Evolutionary conservation across 2,888 invertebrate species (phyloP), one percentile per base, ranked within the genome.

Genomic region (Cordylochernes scorpioides): DNA sequence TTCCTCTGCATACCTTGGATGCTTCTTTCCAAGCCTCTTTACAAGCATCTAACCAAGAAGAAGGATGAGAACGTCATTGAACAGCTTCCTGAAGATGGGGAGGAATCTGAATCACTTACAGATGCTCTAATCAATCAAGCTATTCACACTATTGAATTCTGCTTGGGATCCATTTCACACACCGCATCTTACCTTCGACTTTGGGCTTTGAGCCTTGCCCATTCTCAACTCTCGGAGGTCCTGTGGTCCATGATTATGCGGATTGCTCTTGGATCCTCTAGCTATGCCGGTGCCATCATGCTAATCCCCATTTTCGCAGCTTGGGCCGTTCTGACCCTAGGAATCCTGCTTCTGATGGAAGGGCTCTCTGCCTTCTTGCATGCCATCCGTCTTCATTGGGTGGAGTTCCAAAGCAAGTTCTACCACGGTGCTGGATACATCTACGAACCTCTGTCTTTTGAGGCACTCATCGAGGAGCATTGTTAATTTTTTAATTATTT

Each of bases 341-440:
- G 77, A 46, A 86, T 99, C 55, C 66, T 97, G 18, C 78, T 99
- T 35, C 63, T 94, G 28, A 99, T 99, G 97, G 97, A 99, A 62
- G 97, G 97, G 3, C 64, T 97, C 10, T 94, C 91, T 16, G 97
- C 97, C 29, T 97, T 99, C 63, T 65, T 97, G 45, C 97, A 97
- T 56, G 91, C 94, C 12, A 65, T 97, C 43, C 77, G 97, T 59
- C 61, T 91, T 46, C 91, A 91, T 59, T 91, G 91, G 88, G 91
- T 94, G 38, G 94, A 94, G 58, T 94, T 94, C 63, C 86, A 94
- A 57, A 86, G 80, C 57, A 97, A 94, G 56, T 94, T 97, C 60
- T 94, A 94, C 55, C 55, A 63, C 17, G 94, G 91, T 18, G 63
- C 65, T 32, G 94, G 94, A 9, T 77, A 86, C 50, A 61, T 69